A percentile compares a stretch with the other conserved stretches of the same genome.
These are phyloP conservation scores for Heteronetta atricapilla DNA, from an alignment of 2,113 vertebrate genomes.

Conservation along the genomic window DNA sequence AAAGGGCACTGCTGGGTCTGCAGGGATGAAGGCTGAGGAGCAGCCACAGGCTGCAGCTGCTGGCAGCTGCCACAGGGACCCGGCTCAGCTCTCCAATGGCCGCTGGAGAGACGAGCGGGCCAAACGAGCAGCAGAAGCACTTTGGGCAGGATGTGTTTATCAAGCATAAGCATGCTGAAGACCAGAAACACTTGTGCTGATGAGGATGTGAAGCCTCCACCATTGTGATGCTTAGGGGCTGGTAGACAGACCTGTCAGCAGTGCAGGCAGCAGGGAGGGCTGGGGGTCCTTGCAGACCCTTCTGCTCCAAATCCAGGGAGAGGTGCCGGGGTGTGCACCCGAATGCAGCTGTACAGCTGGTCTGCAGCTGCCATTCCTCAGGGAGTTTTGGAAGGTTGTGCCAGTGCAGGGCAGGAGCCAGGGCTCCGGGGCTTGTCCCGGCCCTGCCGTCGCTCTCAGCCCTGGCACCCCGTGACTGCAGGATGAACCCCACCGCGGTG, in stretches of 20 bases:
- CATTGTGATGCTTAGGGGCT: no score
- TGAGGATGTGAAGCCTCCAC: no score
- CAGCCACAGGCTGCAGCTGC: not conserved
- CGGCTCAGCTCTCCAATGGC: no score
- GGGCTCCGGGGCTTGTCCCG: accelerated
- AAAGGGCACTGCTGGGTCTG: not conserved
- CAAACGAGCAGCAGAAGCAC: no score
- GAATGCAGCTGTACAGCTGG: accelerated
- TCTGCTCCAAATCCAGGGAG: not conserved
- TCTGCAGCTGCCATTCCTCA: not conserved
- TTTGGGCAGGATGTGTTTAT: no score
- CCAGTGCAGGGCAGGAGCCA: not conserved
- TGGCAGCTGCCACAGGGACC: accelerated
- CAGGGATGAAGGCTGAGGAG: not conserved
- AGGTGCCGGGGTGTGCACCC: accelerated
- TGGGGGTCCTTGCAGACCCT: accelerated
- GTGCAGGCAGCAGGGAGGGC: not conserved
- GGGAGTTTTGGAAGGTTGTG: not conserved
- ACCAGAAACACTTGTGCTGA: no score
- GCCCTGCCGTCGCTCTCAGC: not conserved
- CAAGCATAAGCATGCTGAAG: no score
- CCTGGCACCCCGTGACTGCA: accelerated
- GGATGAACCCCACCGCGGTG: not conserved
- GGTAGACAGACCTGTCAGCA: not conserved
- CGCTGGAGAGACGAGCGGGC: no score